phyloP scores from a whole-genome alignment of 1,140 invertebrate species.

The Asbolus verrucosus region DNA sequence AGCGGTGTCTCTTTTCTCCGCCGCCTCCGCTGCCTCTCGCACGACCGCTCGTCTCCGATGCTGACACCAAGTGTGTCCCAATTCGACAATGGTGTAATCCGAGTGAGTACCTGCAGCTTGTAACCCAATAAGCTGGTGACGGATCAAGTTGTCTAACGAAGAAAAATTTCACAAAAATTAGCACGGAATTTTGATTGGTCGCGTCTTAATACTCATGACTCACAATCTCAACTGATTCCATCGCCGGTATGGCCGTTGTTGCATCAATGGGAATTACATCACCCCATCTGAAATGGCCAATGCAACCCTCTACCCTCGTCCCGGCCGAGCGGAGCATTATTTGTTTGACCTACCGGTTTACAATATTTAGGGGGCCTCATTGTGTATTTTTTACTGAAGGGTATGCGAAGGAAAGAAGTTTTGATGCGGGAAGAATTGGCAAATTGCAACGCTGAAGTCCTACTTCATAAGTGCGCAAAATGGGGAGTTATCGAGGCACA shows the following conservation, averaged over 20 bases:
- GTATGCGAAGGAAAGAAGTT: constrained; percentile 30
- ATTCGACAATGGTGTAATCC: constrained; percentile 33
- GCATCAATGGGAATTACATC: constrained; percentile 46
- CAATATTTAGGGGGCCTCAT: constrained; percentile 50
- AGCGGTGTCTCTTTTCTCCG: constrained; percentile 30
- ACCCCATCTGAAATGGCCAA: constrained; percentile 42
- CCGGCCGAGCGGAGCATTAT: background rate
- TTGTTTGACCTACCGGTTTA: constrained; percentile 47
- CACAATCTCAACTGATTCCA: constrained; percentile 51
- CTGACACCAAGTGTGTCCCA: background rate
- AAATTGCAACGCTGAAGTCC: too few relatives aligned
- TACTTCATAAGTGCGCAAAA: too few relatives aligned
- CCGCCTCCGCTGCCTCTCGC: background rate
- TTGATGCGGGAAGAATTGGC: constrained; percentile 31
- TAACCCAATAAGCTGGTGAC: constrained; percentile 40
- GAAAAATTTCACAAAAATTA: constrained; percentile 21
- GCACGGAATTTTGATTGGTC: constrained; percentile 44
- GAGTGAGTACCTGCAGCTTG: constrained; percentile 49
- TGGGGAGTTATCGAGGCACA: too few relatives aligned
- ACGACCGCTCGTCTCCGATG: background rate
- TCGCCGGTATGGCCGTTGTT: constrained; percentile 43
- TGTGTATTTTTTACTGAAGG: constrained; percentile 50
- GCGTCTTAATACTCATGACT: constrained; percentile 49
- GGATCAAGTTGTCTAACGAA: constrained; percentile 44
- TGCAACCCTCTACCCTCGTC: constrained; percentile 1